Evolutionary conservation across 2,113 vertebrate genomes (phyloP).

Genomic region (Coptodon rendalli): DNA sequence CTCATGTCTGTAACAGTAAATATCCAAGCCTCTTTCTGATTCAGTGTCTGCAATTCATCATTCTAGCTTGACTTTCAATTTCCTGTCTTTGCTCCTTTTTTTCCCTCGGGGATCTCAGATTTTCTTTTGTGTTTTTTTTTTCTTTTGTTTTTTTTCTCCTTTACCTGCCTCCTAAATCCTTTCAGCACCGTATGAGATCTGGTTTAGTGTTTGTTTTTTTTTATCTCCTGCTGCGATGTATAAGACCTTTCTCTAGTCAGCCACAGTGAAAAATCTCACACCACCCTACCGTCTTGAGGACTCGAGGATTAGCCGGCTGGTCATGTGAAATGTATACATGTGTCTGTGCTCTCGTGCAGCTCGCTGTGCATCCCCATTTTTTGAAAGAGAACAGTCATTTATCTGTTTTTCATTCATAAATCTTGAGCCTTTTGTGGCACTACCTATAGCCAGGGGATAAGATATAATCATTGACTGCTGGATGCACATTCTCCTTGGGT

Average conservation of each 20-base stretch:
- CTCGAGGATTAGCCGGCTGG: constrained; percentile 39
- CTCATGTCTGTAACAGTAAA: constrained; percentile 22
- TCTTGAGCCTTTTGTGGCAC: constrained; percentile 21
- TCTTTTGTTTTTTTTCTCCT: background rate
- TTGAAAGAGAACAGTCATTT: background rate
- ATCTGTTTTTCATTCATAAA: constrained; percentile 50
- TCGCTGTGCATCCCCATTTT: constrained; percentile 2
- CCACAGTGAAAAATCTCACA: constrained; percentile 23
- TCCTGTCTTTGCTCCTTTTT: constrained; percentile 52
- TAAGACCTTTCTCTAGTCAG: constrained; percentile 22
- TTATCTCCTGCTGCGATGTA: constrained; percentile 19
- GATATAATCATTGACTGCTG: constrained; percentile 36
- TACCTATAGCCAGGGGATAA: constrained; percentile 16
- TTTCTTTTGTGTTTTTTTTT: background rate
- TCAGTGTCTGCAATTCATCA: constrained; percentile 28
- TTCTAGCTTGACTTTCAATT: constrained; percentile 30
- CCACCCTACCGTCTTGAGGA: constrained; percentile 20
- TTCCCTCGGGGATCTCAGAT: background rate
- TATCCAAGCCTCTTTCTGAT: background rate
- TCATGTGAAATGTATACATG: constrained; percentile 35
- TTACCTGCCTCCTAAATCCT: constrained; percentile 30
- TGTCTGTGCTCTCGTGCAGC: constrained; percentile 15
- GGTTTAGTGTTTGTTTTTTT: constrained; percentile 13
- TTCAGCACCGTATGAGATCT: constrained; percentile 7
- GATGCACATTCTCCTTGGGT: constrained; percentile 48